phyloP scores from a whole-genome alignment of 1,140 invertebrate species.

The Macrobrachium nipponense region DNA sequence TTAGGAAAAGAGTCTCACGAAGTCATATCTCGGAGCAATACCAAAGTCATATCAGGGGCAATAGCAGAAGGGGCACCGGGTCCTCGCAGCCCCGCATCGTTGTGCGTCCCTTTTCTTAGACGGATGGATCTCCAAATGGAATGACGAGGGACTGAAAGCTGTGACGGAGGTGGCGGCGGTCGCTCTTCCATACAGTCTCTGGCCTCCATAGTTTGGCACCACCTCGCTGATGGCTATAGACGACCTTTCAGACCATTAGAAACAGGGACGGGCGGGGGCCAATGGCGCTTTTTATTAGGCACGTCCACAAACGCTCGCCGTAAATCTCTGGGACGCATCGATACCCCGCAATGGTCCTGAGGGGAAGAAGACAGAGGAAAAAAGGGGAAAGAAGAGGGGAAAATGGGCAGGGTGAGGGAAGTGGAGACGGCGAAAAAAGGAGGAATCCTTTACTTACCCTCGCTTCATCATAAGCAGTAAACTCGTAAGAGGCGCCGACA shows the following conservation, averaged over 20 bases:
- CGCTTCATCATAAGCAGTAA: too few relatives aligned
- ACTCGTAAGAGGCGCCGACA: too few relatives aligned
- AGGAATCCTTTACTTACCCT: not conserved
- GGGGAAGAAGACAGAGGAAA: not conserved
- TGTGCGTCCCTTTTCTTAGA: too few relatives aligned
- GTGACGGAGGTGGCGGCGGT: too few relatives aligned
- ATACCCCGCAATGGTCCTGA: not conserved
- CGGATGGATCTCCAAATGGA: too few relatives aligned
- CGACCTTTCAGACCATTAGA: conserved; percentile 29
- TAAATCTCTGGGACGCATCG: conserved; percentile 9
- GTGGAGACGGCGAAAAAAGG: not conserved
- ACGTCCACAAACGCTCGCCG: not conserved
- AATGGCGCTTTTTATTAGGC: conserved; percentile 16
- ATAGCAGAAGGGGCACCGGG: too few relatives aligned
- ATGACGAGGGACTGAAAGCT: too few relatives aligned
- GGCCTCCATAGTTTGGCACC: conserved; percentile 12
- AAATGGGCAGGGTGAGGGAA: not conserved
- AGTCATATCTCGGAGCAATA: too few relatives aligned
- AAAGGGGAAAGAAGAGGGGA: not conserved
- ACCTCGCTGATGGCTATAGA: conserved; percentile 6
- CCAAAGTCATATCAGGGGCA: too few relatives aligned
- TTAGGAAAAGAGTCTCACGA: too few relatives aligned
- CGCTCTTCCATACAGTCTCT: too few relatives aligned
- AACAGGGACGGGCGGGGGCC: not conserved
- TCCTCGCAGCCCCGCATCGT: too few relatives aligned